phyloP scores from a whole-genome alignment of 2,888 invertebrate genomes.

The Cactoblastis cactorum region DNA sequence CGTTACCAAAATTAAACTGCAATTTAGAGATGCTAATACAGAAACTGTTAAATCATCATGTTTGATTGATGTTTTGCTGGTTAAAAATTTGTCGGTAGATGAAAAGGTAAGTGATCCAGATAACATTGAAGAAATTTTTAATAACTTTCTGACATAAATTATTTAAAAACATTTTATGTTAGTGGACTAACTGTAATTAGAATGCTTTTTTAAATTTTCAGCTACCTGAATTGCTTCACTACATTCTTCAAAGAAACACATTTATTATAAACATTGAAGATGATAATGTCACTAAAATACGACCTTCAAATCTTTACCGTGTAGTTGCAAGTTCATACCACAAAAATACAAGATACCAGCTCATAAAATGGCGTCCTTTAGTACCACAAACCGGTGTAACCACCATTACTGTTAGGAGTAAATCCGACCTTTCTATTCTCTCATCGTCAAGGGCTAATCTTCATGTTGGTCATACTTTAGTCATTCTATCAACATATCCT shows the following conservation, averaged over 20 bases:
- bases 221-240: slow-evolving; percentile 30
- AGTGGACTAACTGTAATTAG: too few relatives aligned
- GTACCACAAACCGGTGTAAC: slow-evolving; percentile 24
- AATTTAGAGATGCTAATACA: background rate
- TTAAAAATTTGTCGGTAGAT: slow-evolving; percentile 28
- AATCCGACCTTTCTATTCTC: slow-evolving; percentile 30
- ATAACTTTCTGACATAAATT: too few relatives aligned
- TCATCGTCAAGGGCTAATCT: slow-evolving; percentile 26
- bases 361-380: slow-evolving; percentile 32
- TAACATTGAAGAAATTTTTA: too few relatives aligned
- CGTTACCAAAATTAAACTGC: slow-evolving; percentile 21
- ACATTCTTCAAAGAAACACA: slow-evolving; percentile 26
- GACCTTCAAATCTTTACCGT: slow-evolving; percentile 28
- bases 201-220: too few relatives aligned
- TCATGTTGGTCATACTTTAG: slow-evolving; percentile 30
- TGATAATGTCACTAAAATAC: slow-evolving; percentile 9
- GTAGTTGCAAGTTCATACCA: slow-evolving; percentile 27
- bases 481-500: slow-evolving; percentile 37
- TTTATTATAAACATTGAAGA: slow-evolving; percentile 34
- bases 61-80: slow-evolving; percentile 27
- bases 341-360: slow-evolving; percentile 24
- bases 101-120: slow-evolving; percentile 28
- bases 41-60: slow-evolving; percentile 18
- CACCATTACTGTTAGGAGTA: slow-evolving; percentile 30
- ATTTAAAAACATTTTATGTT: too few relatives aligned